These are phyloP conservation scores for Pachymerium ferrugineum DNA, from an alignment of 2,888 invertebrate genomes.

Conservation along the genomic window DNA sequence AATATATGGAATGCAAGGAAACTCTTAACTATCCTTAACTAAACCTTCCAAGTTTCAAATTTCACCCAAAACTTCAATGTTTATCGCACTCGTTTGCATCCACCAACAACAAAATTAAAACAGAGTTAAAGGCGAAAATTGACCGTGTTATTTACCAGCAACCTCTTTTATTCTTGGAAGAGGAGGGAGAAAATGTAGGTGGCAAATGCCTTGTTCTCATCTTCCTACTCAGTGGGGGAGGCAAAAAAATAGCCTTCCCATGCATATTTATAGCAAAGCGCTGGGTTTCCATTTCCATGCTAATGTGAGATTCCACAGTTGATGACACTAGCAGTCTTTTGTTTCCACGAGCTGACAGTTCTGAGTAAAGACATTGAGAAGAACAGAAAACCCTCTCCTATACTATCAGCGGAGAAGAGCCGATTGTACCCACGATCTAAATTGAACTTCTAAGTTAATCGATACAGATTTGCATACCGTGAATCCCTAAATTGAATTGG, in stretches of 20 bases:
- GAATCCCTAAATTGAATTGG: slow-evolving; percentile 22
- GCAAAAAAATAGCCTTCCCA: not conserved
- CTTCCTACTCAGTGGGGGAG: not conserved
- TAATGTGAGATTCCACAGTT: slow-evolving; percentile 25
- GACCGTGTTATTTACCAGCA: not conserved
- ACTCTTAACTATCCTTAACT: too few relatives aligned
- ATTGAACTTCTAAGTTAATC: slow-evolving; percentile 20
- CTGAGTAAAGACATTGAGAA: not conserved
- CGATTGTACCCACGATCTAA: slow-evolving; percentile 23
- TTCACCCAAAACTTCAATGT: too few relatives aligned
- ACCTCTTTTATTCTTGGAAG: not conserved
- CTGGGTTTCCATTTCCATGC: slow-evolving; percentile 23
- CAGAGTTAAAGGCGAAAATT: not conserved
- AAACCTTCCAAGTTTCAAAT: too few relatives aligned
- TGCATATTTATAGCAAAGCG: slow-evolving; percentile 17
- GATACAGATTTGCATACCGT: slow-evolving; percentile 16
- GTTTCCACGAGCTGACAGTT: slow-evolving; percentile 22
- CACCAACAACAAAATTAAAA: too few relatives aligned
- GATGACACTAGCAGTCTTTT: slow-evolving; percentile 22
- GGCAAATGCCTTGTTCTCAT: not conserved
- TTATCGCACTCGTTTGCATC: too few relatives aligned
- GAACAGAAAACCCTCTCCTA: not conserved
- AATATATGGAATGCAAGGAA: too few relatives aligned
- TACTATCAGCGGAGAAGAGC: too few relatives aligned
- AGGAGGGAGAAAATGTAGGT: not conserved